Evolutionary conservation across 2,797 vertebrate genomes (phyloP).

Genomic region (Setipinna tenuifilis): DNA sequence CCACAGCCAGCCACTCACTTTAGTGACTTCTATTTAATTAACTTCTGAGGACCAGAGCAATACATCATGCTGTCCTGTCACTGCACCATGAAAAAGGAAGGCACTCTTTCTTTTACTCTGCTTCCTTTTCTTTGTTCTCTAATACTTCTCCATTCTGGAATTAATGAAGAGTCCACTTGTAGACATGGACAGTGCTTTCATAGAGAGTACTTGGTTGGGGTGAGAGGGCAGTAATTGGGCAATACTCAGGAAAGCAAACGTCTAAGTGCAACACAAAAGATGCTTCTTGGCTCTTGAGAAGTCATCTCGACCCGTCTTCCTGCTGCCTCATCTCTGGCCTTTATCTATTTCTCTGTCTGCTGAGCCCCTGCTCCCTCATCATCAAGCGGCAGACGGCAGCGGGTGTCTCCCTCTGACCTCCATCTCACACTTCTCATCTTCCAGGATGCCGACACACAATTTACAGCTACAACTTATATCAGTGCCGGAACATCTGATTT

Average conservation of each 20-base stretch:
- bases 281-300: not conserved
- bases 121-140: not conserved
- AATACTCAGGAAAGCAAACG: not conserved
- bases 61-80: slow-evolving; percentile 62
- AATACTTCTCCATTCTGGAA: slow-evolving; percentile 1
- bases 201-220: not conserved
- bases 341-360: not conserved
- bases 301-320: not conserved
- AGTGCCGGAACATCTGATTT: slow-evolving; percentile 38
- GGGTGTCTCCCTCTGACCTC: slow-evolving; percentile 7
- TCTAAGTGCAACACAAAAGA: not conserved
- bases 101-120: slow-evolving; percentile 8
- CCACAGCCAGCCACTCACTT: slow-evolving; percentile 32
- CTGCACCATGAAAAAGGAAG: slow-evolving; percentile 42
- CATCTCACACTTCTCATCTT: not conserved
- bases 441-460: not conserved
- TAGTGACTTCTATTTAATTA: slow-evolving; percentile 62
- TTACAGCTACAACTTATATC: slow-evolving; percentile 35
- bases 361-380: not conserved
- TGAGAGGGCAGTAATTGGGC: not conserved
- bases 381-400: not conserved
- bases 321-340: not conserved
- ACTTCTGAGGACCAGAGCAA: slow-evolving; percentile 56
- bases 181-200: not conserved
- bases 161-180: not conserved